A percentile compares a stretch with the other conserved stretches of the same genome.
phyloP scores from a whole-genome alignment of 2,888 invertebrate species.

The Dione vanillae region DNA sequence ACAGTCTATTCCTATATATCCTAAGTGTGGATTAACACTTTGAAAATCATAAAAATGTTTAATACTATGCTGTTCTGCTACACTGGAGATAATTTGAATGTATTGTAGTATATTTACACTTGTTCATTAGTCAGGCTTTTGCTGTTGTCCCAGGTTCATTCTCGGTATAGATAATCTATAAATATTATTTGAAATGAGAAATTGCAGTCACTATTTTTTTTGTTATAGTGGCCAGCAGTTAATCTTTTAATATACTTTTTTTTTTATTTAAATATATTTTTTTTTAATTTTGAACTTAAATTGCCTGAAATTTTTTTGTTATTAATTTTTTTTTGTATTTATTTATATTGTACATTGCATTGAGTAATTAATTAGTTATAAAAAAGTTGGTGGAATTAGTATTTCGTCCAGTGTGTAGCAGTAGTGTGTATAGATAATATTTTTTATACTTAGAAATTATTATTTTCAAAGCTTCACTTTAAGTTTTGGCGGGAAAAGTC shows the following conservation, averaged over 20 bases:
- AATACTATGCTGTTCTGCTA: not conserved
- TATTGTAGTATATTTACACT: not conserved
- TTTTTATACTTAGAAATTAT: conserved; percentile 27
- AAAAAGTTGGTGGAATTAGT: conserved; percentile 45
- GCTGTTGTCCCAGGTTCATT: not conserved
- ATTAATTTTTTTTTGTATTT: too few relatives aligned
- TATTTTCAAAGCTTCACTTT: conserved; percentile 2
- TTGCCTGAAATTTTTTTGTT: too few relatives aligned
- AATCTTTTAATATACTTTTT: not conserved
- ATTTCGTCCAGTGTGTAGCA: conserved; percentile 53
- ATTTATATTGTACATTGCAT: too few relatives aligned
- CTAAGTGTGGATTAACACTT: too few relatives aligned
- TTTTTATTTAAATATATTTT: not conserved
- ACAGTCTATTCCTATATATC: too few relatives aligned
- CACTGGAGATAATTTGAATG: not conserved
- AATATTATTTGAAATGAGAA: not conserved
- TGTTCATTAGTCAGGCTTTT: not conserved
- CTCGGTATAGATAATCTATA: not conserved
- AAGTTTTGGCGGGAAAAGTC: not conserved
- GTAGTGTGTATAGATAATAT: conserved; percentile 27
- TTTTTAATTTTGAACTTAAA: too few relatives aligned
- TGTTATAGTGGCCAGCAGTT: conserved; percentile 14
- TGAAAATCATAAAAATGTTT: too few relatives aligned
- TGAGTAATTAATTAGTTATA: too few relatives aligned
- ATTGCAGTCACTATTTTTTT: conserved; percentile 8